Evolutionary conservation across 2,113 vertebrate species (phyloP), one percentile per base, ranked within the genome.

Genomic region (Sprattus sprattus): DNA sequence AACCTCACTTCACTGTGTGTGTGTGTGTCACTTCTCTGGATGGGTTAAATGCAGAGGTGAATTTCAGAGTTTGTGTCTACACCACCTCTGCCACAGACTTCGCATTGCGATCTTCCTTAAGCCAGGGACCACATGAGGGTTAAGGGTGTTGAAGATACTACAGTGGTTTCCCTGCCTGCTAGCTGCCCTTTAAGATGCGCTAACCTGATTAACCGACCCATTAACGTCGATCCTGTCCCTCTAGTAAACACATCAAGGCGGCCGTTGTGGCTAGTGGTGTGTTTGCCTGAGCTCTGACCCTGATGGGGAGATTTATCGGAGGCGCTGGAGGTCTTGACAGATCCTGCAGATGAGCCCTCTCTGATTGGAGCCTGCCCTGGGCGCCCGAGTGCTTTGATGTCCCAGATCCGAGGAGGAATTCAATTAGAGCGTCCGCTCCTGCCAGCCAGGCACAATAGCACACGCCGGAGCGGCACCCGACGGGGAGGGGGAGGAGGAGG

Each of bases 321-420:
- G 71, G 25, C 25, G 28, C 71, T 15, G 11, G 71, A 2, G 10
- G 28, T 39, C 71, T 4, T 78, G 13, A 18, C 71, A 11, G 71
- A 32, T 39, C 25, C 25, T 13, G 71, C 28, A 78, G 11, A 39
- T 32, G 28, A 39, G 9, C 71, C 7, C 45, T 49, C 25, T 39
- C 71, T 39, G 71, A 39, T 78, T 39, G 32, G 28, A 39, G 71
- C 11, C 32, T 15, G 71, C 71, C 83, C 81, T 8, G 47, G 75
- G 84, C 44, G 39, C 83, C 18, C 10, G 44, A 46, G 50, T 28
- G 39, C 75, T 83, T 82, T 85, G 71, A 85, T 83, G 84, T 47
- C 83, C 87, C 87, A 88, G 81, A 83, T 86, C 60, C 83, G 25
- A 25, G 78, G 47, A 18, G 57, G 75, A 87, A 89, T 88, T 84